Evolutionary conservation across 2,888 invertebrate species (phyloP), one percentile per base, ranked within the genome.

Genomic region (Lasioglossum zephyrum): DNA sequence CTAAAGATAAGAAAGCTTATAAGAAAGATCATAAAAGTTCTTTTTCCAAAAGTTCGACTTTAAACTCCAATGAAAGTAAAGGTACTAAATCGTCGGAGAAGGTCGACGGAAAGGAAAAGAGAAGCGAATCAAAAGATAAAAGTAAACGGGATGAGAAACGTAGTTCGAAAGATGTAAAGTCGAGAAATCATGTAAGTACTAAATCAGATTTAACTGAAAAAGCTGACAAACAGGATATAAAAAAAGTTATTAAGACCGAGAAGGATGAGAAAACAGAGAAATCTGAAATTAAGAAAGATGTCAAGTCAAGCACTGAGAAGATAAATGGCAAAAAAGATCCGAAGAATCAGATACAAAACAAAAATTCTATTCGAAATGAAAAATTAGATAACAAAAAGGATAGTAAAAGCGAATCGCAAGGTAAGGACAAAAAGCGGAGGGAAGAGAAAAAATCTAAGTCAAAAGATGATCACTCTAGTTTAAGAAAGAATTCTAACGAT

Each of bases 381-480:
- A 89, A 86, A 73, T 22, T 74, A 18, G 91, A 91, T 26, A 49
- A 47, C n/a, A 91, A 77, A 31, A 89, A 82, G 13, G 91, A 91
- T 70, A 88, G 73, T 87, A 90, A 90, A 44, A 84, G 11, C n/a
- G 91, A 91, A 39, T 39, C 66, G 8, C 87, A 87, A 13, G 70
- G 76, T 6, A 94, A 93, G 49, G 95, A 95, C 8, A 94, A 94
- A 76, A 94, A 93, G 81, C 92, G 94, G 11, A 91, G 92, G 26
- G 94, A 95, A 9, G 95, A 95, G 2, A 95, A 95, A 53, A 95
- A 95, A 76, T 89, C 92, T 4, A 96, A 96, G 92, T 95, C 96
- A 4, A 96, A 96, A 81, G 98, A 98, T 92, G 98, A 98, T 94
- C 97, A 98, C 93, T 97, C 96, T 82, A 96, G 97, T 90, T 95